Evolutionary conservation across 2,888 invertebrate genomes (phyloP).

Genomic region (Fabriciana adippe): DNA sequence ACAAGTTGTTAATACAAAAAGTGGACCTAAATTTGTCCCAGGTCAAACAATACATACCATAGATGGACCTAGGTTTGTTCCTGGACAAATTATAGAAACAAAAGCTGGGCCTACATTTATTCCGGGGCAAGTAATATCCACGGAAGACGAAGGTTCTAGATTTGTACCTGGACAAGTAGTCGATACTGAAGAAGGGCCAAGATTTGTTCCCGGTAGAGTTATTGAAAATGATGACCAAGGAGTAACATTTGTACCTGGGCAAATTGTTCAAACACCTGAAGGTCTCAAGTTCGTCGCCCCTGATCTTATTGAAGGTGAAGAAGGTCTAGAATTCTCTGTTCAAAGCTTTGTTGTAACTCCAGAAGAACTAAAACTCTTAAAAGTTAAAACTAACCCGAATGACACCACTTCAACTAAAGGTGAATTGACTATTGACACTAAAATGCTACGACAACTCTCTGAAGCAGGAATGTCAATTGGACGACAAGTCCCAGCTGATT

Average conservation of each 20-base stretch:
- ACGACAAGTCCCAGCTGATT: conserved; percentile 82
- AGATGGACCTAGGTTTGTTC: conserved; percentile 88
- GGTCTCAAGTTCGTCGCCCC: conserved; percentile 87
- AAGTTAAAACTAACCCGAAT: conserved; percentile 77
- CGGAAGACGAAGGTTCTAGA: conserved; percentile 82
- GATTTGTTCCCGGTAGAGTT: conserved; percentile 88
- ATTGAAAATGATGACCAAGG: conserved; percentile 87
- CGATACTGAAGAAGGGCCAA: conserved; percentile 86
- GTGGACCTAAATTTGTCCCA: conserved; percentile 85
- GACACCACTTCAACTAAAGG: conserved; percentile 80
- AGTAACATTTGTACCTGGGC: conserved; percentile 89
- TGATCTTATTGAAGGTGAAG: conserved; percentile 85
- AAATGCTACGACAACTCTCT: conserved; percentile 85
- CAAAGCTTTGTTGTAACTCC: conserved; percentile 85
- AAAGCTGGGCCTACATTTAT: conserved; percentile 89
- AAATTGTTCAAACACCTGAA: conserved; percentile 87
- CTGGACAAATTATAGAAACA: conserved; percentile 89
- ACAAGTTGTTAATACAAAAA: conserved; percentile 87
- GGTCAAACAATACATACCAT: conserved; percentile 88
- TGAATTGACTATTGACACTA: conserved; percentile 84
- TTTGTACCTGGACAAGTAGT: conserved; percentile 87
- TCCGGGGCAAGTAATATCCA: conserved; percentile 88
- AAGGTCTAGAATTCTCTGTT: conserved; percentile 86
- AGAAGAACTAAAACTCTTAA: conserved; percentile 74
- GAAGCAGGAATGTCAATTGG: conserved; percentile 87